Conservation (phyloP, 1,140 invertebrate genomes). For the Solenopsis invicta region DNA sequence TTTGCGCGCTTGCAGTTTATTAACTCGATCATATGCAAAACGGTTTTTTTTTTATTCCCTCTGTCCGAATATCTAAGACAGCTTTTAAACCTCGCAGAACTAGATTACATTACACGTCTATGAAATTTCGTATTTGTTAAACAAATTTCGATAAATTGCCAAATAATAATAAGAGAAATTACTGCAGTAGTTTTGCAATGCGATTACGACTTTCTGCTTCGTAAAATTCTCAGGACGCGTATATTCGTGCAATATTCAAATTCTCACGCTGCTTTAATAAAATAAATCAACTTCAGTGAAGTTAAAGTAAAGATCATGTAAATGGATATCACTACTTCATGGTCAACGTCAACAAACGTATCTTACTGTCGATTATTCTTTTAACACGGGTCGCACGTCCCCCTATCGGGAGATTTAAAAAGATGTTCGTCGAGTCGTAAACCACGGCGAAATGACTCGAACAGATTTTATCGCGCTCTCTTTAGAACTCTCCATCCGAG, state of each 20-base stretch:
- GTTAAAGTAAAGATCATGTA: background rate
- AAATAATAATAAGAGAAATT: background rate
- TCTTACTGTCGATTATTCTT: conserved; percentile 37
- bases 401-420: conserved; percentile 63
- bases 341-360: conserved; percentile 34
- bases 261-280: background rate
- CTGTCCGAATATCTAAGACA: conserved; percentile 1
- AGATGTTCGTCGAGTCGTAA: conserved; percentile 76
- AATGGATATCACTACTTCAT: conserved; percentile 18
- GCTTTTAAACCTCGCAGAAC: background rate
- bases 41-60: conserved; percentile 29
- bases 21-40: conserved; percentile 58
- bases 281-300: too few species aligned
- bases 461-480: conserved; percentile 78
- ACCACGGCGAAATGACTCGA: conserved; percentile 75
- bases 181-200: background rate
- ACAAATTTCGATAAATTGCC: conserved; percentile 19
- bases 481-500: conserved; percentile 70
- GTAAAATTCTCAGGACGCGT: background rate
- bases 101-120: background rate
- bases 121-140: background rate
- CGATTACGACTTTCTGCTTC: background rate
- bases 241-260: background rate
- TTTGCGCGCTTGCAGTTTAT: conserved; percentile 53
- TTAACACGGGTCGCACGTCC: background rate